Base-by-base conservation (phyloP, 2,888 invertebrate species). In the Oligia strigilis region DNA sequence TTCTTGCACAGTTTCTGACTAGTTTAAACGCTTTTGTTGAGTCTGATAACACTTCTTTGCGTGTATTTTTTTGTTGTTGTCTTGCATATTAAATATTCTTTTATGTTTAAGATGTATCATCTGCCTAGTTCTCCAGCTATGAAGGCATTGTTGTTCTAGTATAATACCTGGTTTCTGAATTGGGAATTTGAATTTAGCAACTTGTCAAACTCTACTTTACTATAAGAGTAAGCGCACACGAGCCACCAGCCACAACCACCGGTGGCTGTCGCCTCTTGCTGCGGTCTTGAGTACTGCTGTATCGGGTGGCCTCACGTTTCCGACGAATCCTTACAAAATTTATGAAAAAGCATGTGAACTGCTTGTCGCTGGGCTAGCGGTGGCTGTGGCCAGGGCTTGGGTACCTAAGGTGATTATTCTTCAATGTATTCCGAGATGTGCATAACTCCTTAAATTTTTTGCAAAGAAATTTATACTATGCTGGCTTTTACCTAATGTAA, bases 11-110 rank as follows among this genome's bases (percentile, higher is more conserved):
- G 65, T 84, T 81, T 66, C 65, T 76, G 65, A 78, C 70, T 81
- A 70, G 78, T 87, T 78, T 67, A 73, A 84, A 75, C 19, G 72
- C 74, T 87, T 86, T 84, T 87, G 78, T 81, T 77, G 64, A 29
- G 67, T 43, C 19, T 17, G 14, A 36, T 80, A 80, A 83, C 72
- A 19, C 55, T 66, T 60, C 17, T 73, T 71, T 75, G 36, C 49
- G 46, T 75, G 58, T 69, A 11, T 66, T 73, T 72, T 62, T 72
- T n/a, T 64, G 19, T 62, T 29, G 40, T 55, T 3, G 23, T 62
- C 19, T 49, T 55, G 75, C 19, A 75, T 75, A 40, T 23, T 55
- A 55, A 67, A 14, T 14, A 46, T 60, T 52, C 0, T 65, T 52
- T 67, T 23, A 65, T 67, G 36, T 49, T 2, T 11, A 3, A 64